Conservation (phyloP, 2,797 vertebrate genomes). For the Anas bahamensis region DNA sequence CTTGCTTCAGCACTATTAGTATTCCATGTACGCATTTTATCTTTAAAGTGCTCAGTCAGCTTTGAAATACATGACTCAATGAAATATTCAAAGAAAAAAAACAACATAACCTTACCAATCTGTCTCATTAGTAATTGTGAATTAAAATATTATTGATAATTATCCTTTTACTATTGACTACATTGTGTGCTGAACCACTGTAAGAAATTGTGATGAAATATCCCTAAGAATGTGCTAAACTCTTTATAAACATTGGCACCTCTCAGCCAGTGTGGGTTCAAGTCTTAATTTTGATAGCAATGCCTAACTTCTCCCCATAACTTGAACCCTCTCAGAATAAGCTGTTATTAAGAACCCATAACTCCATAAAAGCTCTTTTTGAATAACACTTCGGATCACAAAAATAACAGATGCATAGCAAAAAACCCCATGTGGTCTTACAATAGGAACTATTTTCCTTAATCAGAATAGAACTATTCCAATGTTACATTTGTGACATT, state of each 20-base stretch:
- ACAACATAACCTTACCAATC: accelerated
- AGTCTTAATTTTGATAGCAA: not conserved
- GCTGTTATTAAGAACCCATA: not conserved
- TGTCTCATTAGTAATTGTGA: not conserved
- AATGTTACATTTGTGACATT: not conserved
- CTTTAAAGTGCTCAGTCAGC: not conserved
- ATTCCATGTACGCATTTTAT: not conserved
- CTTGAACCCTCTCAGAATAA: not conserved
- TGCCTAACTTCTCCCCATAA: not conserved
- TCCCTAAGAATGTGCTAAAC: not conserved
- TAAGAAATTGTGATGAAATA: not conserved
- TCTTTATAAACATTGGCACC: not conserved
- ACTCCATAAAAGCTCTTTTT: not conserved
- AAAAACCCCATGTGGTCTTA: not conserved
- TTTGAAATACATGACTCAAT: not conserved
- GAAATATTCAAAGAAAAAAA: not conserved
- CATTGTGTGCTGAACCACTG: not conserved
- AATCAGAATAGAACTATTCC: not conserved
- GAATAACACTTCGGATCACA: not conserved
- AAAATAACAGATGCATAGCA: not conserved
- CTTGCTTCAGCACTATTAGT: not conserved
- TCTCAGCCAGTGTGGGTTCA: not conserved
- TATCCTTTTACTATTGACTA: not conserved
- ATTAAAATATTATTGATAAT: not conserved
- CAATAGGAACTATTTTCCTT: not conserved